A percentile compares a stretch with the other conserved stretches of the same genome.
These are phyloP conservation scores for Solenodon paradoxus DNA, from an alignment of 2,113 vertebrate genomes.

Conservation along the genomic window DNA sequence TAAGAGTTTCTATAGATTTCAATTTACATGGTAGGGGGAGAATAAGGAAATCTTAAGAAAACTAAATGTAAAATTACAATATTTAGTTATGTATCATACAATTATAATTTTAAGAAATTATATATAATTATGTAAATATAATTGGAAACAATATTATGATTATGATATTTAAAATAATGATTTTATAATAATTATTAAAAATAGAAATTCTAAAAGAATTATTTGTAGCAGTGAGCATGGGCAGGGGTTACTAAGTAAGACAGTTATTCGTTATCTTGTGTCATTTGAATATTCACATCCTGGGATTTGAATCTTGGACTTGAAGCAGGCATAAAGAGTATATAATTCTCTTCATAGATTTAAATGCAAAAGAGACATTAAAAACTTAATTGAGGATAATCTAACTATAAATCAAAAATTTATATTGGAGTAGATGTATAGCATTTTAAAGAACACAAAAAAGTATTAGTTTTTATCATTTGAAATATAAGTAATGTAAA, in stretches of 20 bases:
- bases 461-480: neutral
- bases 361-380: neutral
- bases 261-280: neutral
- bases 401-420: neutral
- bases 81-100: neutral
- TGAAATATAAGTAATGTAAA: no score
- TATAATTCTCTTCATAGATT: neutral
- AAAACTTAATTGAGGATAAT: neutral
- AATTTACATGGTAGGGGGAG: accelerated
- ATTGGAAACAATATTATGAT: no score
- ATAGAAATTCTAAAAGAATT: neutral
- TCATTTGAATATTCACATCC: neutral
- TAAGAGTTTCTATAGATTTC: no score
- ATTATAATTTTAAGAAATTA: neutral
- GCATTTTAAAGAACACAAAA: neutral
- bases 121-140: neutral
- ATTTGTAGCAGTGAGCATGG: neutral
- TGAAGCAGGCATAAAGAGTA: neutral
- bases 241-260: neutral
- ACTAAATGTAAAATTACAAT: neutral
- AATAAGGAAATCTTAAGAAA: neutral
- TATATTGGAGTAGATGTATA: neutral
- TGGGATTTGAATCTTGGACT: neutral
- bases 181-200: neutral
- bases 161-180: no score